A percentile compares a stretch with the other conserved stretches of the same genome.
phyloP scores from a whole-genome alignment of 2,888 invertebrate genomes.

The Archaeoteleia sp. region DNA sequence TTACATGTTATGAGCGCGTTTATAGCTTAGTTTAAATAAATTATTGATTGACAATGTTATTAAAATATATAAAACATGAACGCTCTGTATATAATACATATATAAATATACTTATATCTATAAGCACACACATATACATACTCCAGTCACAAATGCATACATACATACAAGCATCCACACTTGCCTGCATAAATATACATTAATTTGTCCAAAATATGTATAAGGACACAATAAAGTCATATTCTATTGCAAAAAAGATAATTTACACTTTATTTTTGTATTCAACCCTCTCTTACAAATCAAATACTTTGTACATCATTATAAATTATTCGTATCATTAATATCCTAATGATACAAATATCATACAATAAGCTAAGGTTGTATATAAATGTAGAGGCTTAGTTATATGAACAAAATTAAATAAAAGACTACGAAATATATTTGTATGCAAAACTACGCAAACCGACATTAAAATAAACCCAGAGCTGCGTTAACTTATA shows the following conservation, averaged over 20 bases:
- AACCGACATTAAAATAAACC: too few species aligned
- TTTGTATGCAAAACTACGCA: too few species aligned
- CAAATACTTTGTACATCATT: too few species aligned
- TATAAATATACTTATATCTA: conserved; percentile 58
- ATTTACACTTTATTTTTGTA: too few species aligned
- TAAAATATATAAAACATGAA: conserved; percentile 65
- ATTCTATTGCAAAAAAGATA: conserved; percentile 62
- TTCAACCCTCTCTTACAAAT: too few species aligned
- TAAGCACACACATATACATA: conserved; percentile 46
- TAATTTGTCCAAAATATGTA: conserved; percentile 68
- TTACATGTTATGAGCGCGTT: conserved; percentile 55
- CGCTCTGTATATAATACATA: conserved; percentile 69
- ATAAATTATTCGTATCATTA: too few species aligned
- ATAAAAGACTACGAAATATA: too few species aligned
- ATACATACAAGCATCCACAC: conserved; percentile 34
- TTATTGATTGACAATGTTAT: conserved; percentile 74
- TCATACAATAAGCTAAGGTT: too few species aligned
- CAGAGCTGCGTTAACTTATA: too few species aligned
- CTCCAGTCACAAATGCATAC: conserved; percentile 30
- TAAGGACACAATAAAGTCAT: conserved; percentile 70
- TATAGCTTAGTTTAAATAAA: conserved; percentile 68
- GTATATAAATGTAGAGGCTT: too few species aligned
- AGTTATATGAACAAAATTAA: too few species aligned
- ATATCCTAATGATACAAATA: too few species aligned
- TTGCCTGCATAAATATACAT: conserved; percentile 60